These are phyloP conservation scores for Seladonia tumulorum DNA, from an alignment of 2,888 invertebrate species.

Conservation along the genomic window DNA sequence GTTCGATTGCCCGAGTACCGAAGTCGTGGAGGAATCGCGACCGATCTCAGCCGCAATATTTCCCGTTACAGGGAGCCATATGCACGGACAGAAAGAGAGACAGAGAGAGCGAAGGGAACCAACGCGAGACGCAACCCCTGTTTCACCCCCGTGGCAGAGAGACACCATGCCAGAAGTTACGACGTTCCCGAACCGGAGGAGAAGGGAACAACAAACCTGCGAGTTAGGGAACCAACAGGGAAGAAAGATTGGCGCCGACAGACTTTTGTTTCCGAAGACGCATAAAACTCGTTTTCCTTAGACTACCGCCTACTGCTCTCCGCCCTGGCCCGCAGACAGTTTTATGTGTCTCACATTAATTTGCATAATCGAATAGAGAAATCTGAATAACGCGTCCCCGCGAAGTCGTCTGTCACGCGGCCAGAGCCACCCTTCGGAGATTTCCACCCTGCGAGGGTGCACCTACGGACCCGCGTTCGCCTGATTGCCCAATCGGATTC, in stretches of 20 bases:
- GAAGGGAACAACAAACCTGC: constrained; percentile 39
- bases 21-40: constrained; percentile 37
- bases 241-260: constrained; percentile 77
- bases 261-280: constrained; percentile 82
- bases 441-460: constrained; percentile 19
- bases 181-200: constrained; percentile 45
- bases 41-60: constrained; percentile 66
- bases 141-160: constrained; percentile 10
- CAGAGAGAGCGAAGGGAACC: constrained; percentile 62
- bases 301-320: constrained; percentile 4
- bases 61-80: constrained; percentile 72
- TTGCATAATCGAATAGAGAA: constrained; percentile 83
- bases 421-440: constrained; percentile 17
- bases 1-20: constrained; percentile 1
- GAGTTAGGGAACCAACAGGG: constrained; percentile 40
- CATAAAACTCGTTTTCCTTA: constrained; percentile 78
- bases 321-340: constrained; percentile 75
- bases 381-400: constrained; percentile 79
- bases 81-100: constrained; percentile 55
- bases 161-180: constrained; percentile 71
- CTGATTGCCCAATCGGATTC: constrained; percentile 58
- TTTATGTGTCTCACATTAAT: constrained; percentile 83
- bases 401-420: constrained; percentile 60
- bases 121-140: constrained; percentile 9
- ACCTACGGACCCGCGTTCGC: constrained; percentile 27